phyloP scores from a whole-genome alignment of 2,113 vertebrate genomes.

The Carollia perspicillata region DNA sequence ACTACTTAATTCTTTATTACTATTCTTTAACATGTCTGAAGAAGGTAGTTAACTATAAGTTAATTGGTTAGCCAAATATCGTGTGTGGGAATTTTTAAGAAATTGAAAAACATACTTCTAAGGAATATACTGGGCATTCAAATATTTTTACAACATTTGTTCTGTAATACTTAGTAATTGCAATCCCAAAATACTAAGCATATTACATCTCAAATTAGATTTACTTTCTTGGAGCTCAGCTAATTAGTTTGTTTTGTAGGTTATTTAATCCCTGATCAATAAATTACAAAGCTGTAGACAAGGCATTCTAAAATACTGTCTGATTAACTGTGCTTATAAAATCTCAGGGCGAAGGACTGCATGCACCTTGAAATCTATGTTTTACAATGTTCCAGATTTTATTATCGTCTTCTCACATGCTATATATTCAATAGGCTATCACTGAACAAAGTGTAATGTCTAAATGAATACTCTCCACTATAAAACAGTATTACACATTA shows the following conservation, averaged over 20 bases:
- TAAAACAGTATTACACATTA: conserved; percentile 63
- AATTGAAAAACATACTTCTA: not conserved
- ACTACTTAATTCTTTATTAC: not conserved
- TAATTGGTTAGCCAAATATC: not conserved
- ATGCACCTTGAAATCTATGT: not conserved
- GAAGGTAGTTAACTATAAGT: not conserved
- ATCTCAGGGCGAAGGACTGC: not conserved
- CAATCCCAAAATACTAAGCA: not conserved
- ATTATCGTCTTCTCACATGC: conserved; percentile 46
- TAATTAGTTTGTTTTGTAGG: conserved; percentile 58
- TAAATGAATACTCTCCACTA: conserved; percentile 58
- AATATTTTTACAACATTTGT: conserved; percentile 31
- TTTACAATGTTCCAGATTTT: conserved; percentile 60
- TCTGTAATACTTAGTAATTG: conserved; percentile 13
- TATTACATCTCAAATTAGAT: conserved; percentile 26
- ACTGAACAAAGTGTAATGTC: conserved; percentile 59
- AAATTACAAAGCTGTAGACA: conserved; percentile 39
- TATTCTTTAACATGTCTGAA: not conserved
- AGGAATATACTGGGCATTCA: not conserved
- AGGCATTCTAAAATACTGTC: conserved; percentile 37
- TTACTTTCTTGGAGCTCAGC: conserved; percentile 18
- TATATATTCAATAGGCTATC: conserved; percentile 63
- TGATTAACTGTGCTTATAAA: conserved; percentile 53
- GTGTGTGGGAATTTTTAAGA: not conserved
- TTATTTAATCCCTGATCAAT: conserved; percentile 54